Base-by-base conservation (phyloP, 2,888 invertebrate genomes). In the Spodoptera exigua region DNA sequence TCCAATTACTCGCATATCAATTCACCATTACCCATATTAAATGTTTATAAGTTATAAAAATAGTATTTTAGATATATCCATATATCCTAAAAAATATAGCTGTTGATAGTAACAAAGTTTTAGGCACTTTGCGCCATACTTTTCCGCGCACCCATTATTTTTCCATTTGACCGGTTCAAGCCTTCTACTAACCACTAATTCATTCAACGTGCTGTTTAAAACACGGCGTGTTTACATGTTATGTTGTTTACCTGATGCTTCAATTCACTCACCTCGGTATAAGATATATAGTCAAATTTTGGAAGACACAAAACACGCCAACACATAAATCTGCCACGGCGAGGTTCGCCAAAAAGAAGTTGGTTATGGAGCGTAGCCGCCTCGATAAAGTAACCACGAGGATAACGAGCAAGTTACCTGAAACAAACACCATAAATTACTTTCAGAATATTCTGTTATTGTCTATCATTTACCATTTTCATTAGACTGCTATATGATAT, bases 251-350 rank as follows among this genome's bases (percentile, higher is more conserved):
- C 62, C 39, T 60, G 37, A 60, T 49, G 40, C 40, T 57, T 53
- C 56, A 51, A 71, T 70, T 73, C 59, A 84, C 90, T 96, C 83
- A 96, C 96, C 96, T 96, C 48, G 96, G 96, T 77, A 97, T 96
- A 56, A 97, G 94, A 88, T 97, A 97, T 76, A 97, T 97, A 44
- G 97, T 96, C 77, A 98, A 94, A 85, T 98, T 98, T 87, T 98
- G 98, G 87, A 97, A 97, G 57, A 98, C 97, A 89, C 98, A 98
- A 90, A 98, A 98, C 53, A 98, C 95, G 9, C 98, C 98, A n/a
- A 98, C 98, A 82, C 98, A 97, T 75, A 98, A 95, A 90, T 98
- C 98, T 3, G 98, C 98, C 53, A 97, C 96, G 0, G 98, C 98
- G 74, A 98, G 93, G 89, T 98, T 98, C 16, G 98, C 98, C 84